Conservation (phyloP, 1,140 invertebrate species). For the Metaphire vulgaris region DNA sequence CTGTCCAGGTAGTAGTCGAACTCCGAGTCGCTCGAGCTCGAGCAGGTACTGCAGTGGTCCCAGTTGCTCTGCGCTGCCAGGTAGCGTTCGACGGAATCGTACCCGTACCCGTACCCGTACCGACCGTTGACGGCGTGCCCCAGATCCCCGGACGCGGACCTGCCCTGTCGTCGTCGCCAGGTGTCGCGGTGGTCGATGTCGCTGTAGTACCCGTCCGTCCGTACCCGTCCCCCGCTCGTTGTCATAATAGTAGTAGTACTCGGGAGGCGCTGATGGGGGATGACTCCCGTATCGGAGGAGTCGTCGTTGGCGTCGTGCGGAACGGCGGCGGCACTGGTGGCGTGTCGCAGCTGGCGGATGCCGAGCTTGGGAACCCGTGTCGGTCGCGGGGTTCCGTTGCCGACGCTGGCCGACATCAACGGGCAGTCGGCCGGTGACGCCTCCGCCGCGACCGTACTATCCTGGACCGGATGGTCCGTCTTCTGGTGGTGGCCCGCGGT, state of each 20-base stretch:
- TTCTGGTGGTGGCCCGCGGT: background rate
- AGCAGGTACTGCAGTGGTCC: conserved; percentile 72
- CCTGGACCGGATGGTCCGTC: background rate
- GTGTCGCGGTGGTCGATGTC: background rate
- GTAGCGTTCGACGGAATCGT: background rate
- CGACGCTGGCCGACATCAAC: background rate
- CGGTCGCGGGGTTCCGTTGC: background rate
- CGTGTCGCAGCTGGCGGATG: background rate
- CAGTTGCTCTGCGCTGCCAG: conserved; percentile 21
- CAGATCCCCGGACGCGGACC: background rate
- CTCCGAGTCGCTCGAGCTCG: conserved; percentile 64
- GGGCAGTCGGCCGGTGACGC: too few relatives aligned
- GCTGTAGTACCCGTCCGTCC: background rate
- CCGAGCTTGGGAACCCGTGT: background rate
- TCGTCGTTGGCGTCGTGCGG: background rate
- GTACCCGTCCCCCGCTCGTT: background rate
- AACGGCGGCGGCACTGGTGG: background rate
- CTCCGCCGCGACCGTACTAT: background rate
- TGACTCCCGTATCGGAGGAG: background rate
- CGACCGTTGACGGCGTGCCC: background rate
- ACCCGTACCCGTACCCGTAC: background rate
- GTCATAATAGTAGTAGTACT: too few relatives aligned
- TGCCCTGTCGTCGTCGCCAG: background rate
- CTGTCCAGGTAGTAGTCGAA: conserved; percentile 69
- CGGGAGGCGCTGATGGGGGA: background rate